phyloP scores from a whole-genome alignment of 2,797 vertebrate genomes.

The Acestrorhynchus altus region DNA sequence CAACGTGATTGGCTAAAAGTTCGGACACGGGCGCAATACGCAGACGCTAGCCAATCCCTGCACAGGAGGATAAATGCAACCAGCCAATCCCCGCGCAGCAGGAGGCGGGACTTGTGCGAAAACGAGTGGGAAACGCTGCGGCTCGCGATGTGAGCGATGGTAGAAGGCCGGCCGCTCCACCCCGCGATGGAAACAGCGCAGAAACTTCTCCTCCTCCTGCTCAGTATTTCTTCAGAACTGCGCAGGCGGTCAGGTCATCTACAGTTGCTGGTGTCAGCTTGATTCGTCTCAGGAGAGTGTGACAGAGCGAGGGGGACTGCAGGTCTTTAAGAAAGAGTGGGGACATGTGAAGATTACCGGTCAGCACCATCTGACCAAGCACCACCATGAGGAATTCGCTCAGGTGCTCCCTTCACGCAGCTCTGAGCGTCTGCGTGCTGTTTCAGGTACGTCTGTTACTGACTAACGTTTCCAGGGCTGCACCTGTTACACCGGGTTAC shows the following conservation, averaged over 20 bases:
- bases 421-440: conserved; percentile 10
- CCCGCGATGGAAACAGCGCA: not conserved
- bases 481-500: conserved; percentile 6
- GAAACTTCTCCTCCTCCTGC: not conserved
- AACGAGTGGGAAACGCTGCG: not conserved
- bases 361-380: not conserved
- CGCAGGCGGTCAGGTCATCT: too few species aligned
- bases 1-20: not conserved
- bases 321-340: not conserved
- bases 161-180: conserved; percentile 21
- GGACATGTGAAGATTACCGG: not conserved
- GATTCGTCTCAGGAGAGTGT: not conserved
- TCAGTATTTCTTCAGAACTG: too few species aligned
- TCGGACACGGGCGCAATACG: not conserved
- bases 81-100: not conserved
- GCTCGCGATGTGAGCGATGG: not conserved
- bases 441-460: conserved; percentile 19
- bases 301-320: not conserved
- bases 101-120: not conserved
- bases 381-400: conserved; percentile 1
- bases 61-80: not conserved
- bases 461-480: not conserved
- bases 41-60: not conserved
- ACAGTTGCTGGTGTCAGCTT: too few species aligned
- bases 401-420: not conserved